Conservation (phyloP, 2,797 vertebrate genomes). For the Gastrophryne carolinensis region DNA sequence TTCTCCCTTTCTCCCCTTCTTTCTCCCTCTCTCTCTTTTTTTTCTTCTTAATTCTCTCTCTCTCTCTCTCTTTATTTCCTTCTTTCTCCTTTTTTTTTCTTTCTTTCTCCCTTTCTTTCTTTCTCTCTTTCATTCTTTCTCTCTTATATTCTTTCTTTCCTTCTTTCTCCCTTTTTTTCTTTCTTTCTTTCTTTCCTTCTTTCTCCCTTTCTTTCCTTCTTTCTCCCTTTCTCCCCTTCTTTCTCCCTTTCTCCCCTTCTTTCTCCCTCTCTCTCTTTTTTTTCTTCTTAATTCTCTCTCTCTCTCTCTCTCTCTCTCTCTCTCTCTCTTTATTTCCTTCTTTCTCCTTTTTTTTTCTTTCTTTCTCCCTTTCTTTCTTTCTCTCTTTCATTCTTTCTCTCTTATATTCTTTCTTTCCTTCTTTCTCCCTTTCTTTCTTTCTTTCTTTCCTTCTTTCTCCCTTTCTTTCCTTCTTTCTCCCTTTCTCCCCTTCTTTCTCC, state of each 20-base stretch:
- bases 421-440: not conserved
- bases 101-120: not conserved
- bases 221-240: not conserved
- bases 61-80: too few species aligned
- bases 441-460: too few species aligned
- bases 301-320: too few species aligned
- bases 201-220: too few species aligned
- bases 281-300: not conserved
- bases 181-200: not conserved
- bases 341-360: not conserved
- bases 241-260: too few species aligned
- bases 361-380: not conserved
- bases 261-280: not conserved
- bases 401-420: too few species aligned
- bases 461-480: not conserved
- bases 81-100: not conserved
- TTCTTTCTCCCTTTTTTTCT: not conserved
- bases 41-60: too few species aligned
- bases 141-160: not conserved
- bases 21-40: too few species aligned
- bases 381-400: not conserved
- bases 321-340: too few species aligned
- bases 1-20: not conserved
- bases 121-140: too few species aligned
- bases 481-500: not conserved